A percentile compares a stretch with the other conserved stretches of the same genome.
These are phyloP conservation scores for Cataglyphis rosenhaueri DNA, from an alignment of 2,888 invertebrate species.

Conservation along the genomic window DNA sequence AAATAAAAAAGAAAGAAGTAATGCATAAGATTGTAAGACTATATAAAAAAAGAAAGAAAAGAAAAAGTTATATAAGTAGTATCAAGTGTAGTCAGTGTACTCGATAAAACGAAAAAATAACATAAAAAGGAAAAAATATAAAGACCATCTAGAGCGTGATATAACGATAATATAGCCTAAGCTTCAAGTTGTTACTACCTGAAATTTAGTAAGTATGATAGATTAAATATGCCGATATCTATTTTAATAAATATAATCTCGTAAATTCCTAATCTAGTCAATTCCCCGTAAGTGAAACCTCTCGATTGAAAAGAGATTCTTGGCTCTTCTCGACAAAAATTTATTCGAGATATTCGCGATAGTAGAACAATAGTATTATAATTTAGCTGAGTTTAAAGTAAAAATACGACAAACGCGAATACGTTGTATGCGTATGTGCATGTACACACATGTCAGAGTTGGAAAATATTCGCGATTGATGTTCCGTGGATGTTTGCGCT, in stretches of 20 bases:
- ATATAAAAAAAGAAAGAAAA: not conserved
- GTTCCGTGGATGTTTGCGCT: constrained; percentile 14
- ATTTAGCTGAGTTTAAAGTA: not conserved
- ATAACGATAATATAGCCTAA: not conserved
- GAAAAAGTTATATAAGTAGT: not conserved
- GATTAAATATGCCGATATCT: not conserved
- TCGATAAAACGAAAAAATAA: not conserved
- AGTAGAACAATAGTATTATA: not conserved
- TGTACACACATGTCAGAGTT: not conserved
- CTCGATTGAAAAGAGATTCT: not conserved
- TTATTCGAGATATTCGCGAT: not conserved
- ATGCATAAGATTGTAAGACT: not conserved
- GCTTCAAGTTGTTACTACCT: not conserved
- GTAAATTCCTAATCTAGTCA: not conserved
- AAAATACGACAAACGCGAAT: not conserved
- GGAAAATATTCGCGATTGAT: constrained; percentile 33
- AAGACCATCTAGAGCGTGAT: not conserved
- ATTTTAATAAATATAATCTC: not conserved
- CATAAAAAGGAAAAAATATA: not conserved
- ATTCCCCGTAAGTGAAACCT: not conserved
- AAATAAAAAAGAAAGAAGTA: not conserved
- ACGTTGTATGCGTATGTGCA: not conserved
- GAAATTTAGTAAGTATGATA: not conserved
- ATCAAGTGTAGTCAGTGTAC: not conserved
- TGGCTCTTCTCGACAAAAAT: not conserved